Evolutionary conservation across 2,888 invertebrate genomes (phyloP), one percentile per base, ranked within the genome.

Genomic region (Mimumesa dahlbomi): DNA sequence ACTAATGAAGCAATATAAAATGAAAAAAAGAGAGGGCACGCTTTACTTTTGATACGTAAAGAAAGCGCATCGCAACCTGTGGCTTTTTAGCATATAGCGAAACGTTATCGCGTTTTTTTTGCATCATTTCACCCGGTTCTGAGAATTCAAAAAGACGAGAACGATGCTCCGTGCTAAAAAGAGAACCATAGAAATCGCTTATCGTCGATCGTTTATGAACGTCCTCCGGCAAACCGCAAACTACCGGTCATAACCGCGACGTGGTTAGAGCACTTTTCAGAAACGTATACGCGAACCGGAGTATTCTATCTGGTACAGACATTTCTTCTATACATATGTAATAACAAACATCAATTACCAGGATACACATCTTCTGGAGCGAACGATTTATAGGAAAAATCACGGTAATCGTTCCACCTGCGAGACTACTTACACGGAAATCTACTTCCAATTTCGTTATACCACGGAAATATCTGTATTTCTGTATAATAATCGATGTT

Each of bases 171-270:
- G 16, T 16, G 18, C 18, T 43, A 52, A 59, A 65, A 62, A 58
- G 59, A 63, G 54, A 42, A 49, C 43, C 67, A 62, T 63, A 72
- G 72, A 75, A 76, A 69, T 76, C 68, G 72, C 57, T 76, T 75
- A 80, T 79, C 80, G 77, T 66, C 66, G 75, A 80, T 75, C 77
- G 75, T 75, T 65, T 64, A 59, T 59, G 59, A 59, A 74, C 70
- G 70, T 75, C 73, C 70, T 56, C 70, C 56, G 73, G 79, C 79
- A 46, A 63, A 79, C 80, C 75, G 77, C 80, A 80, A 77, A 79
- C 80, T 77, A 69, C 75, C 66, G 72, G 46, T 69, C 70, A 54
- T 80, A 79, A 73, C 72, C 70, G 61, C 69, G 63, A 29, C 66
- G 71, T 52, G 69, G 74, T 70, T 71, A 54, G 64, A 53, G 52